Base-by-base conservation (phyloP, 2,113 vertebrate genomes). In the Cinclus cinclus region DNA sequence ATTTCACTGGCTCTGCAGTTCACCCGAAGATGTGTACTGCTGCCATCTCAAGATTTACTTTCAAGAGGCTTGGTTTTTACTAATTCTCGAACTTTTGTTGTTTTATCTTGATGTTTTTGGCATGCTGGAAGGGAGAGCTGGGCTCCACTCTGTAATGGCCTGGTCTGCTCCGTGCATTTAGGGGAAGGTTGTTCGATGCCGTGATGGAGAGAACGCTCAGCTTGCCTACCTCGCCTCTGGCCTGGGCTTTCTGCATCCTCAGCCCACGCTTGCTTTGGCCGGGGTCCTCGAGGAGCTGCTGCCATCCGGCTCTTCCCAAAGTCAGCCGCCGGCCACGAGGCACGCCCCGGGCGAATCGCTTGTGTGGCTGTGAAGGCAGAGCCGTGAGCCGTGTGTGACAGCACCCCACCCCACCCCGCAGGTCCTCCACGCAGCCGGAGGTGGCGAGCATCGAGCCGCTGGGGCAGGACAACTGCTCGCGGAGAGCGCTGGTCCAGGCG, bases 391-490 rank as follows among this genome's bases (percentile, higher is more conserved):
- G 13, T 46, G 23, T 20, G 11, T 92, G 47, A 90, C 11, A 19
- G 5, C 12, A 33, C 1, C 24, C 23, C 6, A 6, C 10, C 6
- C 68, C 7, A 21, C 52, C 52, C 52, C 33, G 3, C 33, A 99
- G 99, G 99, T 98, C 98, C 1, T 99, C 99, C 4, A 99, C 98
- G 31, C 98, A 99, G 90, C 99, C 99, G 0, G 99, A 99, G 86
- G 99, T 99, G 11, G 99, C 99, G 3, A 99, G 98, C 91, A 98
- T 99, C 28, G 98, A 99, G 71, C 97, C 98, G 6, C n/a, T 99
- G 60, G 97, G 97, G 20, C 92, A 94, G 12, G 98, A 96, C 1
- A 90, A 97, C 25, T 99, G 99, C 93, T 99, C 99, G 6, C 98
- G 96, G 90, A 98, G 73, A 25, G 99, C 99, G 0, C 94, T 99